These are phyloP conservation scores for Acrossocheilus fasciatus DNA, from an alignment of 2,797 vertebrate species.

Conservation along the genomic window DNA sequence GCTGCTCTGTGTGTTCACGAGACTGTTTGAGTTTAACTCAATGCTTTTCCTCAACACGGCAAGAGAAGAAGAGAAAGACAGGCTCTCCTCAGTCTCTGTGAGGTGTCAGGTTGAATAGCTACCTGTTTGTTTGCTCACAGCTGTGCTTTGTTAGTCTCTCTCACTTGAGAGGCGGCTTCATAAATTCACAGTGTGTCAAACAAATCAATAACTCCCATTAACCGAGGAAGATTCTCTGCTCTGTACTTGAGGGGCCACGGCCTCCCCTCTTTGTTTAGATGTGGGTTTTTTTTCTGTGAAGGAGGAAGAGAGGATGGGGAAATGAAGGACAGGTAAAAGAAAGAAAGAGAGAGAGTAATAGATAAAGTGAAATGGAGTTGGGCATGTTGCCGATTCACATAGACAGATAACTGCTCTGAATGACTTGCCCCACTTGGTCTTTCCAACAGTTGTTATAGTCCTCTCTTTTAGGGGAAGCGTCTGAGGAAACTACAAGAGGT, in stretches of 20 bases:
- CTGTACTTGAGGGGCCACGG: slow-evolving; percentile 66
- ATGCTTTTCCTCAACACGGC: slow-evolving; percentile 17
- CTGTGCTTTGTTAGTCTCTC: slow-evolving; percentile 74
- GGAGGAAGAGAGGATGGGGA: slow-evolving; percentile 45
- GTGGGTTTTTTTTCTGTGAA: slow-evolving; percentile 58
- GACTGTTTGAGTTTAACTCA: slow-evolving; percentile 20
- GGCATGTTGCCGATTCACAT: slow-evolving; percentile 66
- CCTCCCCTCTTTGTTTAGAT: slow-evolving; percentile 61
- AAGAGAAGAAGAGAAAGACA: slow-evolving; percentile 62
- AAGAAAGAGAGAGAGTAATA: slow-evolving; percentile 7
- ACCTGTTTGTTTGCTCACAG: slow-evolving; percentile 78
- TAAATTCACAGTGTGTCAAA: slow-evolving; percentile 79
- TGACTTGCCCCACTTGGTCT: slow-evolving; percentile 72
- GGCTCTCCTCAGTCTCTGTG: slow-evolving; percentile 70
- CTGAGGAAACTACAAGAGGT: slow-evolving; percentile 50
- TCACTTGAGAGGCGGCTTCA: slow-evolving; percentile 74
- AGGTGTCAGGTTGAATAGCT: slow-evolving; percentile 71
- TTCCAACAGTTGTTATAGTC: slow-evolving; percentile 57
- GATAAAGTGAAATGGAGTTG: slow-evolving; percentile 27
- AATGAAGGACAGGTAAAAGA: slow-evolving; percentile 58
- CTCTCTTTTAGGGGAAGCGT: slow-evolving; percentile 59
- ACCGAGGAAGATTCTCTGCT: slow-evolving; percentile 71
- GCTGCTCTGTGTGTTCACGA: slow-evolving; percentile 12
- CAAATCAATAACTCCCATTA: slow-evolving; percentile 81
- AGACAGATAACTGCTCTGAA: slow-evolving; percentile 73